A percentile compares a stretch with the other conserved stretches of the same genome.
phyloP scores from a whole-genome alignment of 2,888 invertebrate genomes.

The Polietes domitor region DNA sequence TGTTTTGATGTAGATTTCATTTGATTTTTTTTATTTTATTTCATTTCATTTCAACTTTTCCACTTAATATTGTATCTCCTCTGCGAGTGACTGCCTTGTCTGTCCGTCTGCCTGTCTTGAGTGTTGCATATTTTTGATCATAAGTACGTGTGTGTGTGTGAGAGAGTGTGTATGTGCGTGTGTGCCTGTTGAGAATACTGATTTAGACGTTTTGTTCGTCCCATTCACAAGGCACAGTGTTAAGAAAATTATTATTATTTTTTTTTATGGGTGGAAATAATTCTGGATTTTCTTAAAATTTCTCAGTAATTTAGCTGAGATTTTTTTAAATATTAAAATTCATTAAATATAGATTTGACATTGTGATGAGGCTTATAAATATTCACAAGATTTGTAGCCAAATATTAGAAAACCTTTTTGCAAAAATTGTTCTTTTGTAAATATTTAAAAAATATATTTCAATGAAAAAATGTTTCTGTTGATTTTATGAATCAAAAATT shows the following conservation, averaged over 20 bases:
- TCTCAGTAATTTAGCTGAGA: no score
- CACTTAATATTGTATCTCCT: slow-evolving; percentile 9
- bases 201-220: neutral
- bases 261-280: neutral
- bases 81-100: neutral
- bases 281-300: neutral
- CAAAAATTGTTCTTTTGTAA: no score
- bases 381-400: no score
- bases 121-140: neutral
- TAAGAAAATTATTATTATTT: neutral
- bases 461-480: no score
- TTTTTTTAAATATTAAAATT: no score
- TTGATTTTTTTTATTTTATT: neutral
- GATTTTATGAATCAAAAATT: no score
- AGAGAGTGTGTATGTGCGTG: neutral
- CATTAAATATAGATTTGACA: no score
- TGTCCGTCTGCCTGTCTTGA: neutral
- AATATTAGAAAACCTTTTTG: no score
- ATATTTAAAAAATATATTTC: no score
- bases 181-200: slow-evolving; percentile 19
- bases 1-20: slow-evolving; percentile 42
- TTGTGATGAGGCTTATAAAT: no score
- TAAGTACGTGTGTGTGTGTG: neutral
- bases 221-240: neutral
- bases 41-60: slow-evolving; percentile 22